Base-by-base conservation (phyloP, 2,797 vertebrate species). In the Staurois parvus region DNA sequence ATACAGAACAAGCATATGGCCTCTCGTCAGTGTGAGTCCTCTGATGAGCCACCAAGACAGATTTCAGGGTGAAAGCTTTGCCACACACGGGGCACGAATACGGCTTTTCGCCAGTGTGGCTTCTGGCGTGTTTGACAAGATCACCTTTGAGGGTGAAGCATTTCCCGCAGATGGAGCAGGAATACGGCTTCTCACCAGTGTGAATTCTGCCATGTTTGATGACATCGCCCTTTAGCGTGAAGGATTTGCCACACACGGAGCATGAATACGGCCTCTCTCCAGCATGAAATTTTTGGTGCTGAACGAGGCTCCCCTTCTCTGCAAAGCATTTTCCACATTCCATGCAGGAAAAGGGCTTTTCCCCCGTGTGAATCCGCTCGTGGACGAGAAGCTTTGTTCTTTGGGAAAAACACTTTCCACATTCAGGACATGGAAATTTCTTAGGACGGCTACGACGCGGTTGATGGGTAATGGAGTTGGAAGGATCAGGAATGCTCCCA, bases 21-120 rank as follows among this genome's bases (percentile, higher is more conserved):
- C 64, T 76, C 32, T 76, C 75, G n/a, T 62, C 59, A 1, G 75
- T 76, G 52, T 76, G 75, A 19, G 48, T 45, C 21, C 75, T 30
- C 24, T 34, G 52, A 34, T 76, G 75, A 3, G 75, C 32, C 48
- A 52, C 29, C 15, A 76, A 30, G 12, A 52, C 29, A 9, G 75
- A 59, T 52, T 59, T 76, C 7, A 30, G 24, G 9, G 75, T 62
- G 11, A 76, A 76, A 32, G 42, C 32, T 76, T 76, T 76, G 15
- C 52, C 21, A 26, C 75, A 76, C 59, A 30, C 75, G 8, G 52
- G 30, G 26, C 75, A 76, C 1, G 52, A 32, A 30, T 30, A 76
- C 2, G 75, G 30, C 59, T 76, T 76, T 52, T 76, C 75, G 0
- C 75, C 75, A 11, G 75, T 59, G 19, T 76, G 75, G 6, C 24